phyloP scores from a whole-genome alignment of 2,113 vertebrate genomes.

The Leptodactylus fuscus region DNA sequence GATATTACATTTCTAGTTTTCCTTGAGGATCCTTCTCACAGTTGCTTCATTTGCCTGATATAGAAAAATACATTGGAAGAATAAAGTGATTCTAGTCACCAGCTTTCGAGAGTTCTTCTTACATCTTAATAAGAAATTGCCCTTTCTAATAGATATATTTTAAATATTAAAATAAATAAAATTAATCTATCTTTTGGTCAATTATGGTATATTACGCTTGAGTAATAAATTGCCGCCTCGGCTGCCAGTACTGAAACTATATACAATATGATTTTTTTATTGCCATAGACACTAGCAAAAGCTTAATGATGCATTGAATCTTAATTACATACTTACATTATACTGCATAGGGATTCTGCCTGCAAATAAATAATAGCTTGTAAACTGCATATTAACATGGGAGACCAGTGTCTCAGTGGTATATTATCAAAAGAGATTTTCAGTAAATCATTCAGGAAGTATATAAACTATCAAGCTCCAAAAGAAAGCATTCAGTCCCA shows the following conservation, averaged over 20 bases:
- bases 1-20: neutral
- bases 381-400: constrained; percentile 39
- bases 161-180: neutral
- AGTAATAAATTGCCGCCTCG: neutral
- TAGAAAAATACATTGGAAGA: neutral
- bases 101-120: neutral
- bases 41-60: neutral
- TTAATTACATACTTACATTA: constrained; percentile 37
- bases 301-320: constrained; percentile 39
- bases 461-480: constrained; percentile 41
- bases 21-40: constrained; percentile 22
- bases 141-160: neutral
- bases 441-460: constrained; percentile 55
- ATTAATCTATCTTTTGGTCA: neutral
- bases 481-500: constrained; percentile 52
- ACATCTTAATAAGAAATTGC: neutral
- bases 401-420: constrained; percentile 26
- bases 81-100: neutral
- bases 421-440: constrained; percentile 36
- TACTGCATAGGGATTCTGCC: neutral
- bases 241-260: neutral
- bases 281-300: constrained; percentile 12
- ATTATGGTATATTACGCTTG: constrained; percentile 5
- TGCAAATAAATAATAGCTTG: constrained; percentile 21
- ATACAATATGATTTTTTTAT: constrained; percentile 13